Percentiles rank a stretch among this genome's conserved stretches.
These are phyloP conservation scores for Neuroterus valhalla DNA, from an alignment of 1,140 invertebrate species.

Conservation along the genomic window DNA sequence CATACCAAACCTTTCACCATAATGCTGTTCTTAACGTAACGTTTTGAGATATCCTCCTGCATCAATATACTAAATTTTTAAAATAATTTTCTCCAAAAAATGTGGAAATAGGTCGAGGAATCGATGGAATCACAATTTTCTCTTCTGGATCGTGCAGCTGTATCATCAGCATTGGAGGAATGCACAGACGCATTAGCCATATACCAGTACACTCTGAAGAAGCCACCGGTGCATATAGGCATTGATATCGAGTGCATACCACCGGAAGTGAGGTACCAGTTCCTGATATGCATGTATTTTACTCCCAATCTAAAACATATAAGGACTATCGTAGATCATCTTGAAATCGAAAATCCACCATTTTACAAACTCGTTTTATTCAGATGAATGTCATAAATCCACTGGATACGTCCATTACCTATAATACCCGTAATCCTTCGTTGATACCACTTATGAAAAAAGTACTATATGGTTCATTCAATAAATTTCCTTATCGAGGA, in stretches of 20 bases:
- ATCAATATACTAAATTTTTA: too few relatives aligned
- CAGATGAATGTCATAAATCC: too few relatives aligned
- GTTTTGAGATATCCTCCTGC: too few relatives aligned
- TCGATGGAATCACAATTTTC: slow-evolving; percentile 50
- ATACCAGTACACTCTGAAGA: slow-evolving; percentile 64
- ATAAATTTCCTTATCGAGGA: too few relatives aligned
- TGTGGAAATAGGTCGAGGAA: slow-evolving; percentile 28
- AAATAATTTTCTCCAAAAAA: not conserved
- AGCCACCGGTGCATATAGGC: slow-evolving; percentile 50
- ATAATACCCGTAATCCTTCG: too few relatives aligned
- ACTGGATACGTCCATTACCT: too few relatives aligned
- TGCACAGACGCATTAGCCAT: slow-evolving; percentile 64
- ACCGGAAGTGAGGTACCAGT: slow-evolving; percentile 57
- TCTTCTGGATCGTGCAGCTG: slow-evolving; percentile 45
- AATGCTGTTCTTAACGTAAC: too few relatives aligned
- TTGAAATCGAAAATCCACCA: too few relatives aligned
- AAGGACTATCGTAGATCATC: not conserved
- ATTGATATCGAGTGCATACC: slow-evolving; percentile 55
- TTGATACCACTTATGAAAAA: too few relatives aligned
- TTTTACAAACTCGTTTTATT: too few relatives aligned
- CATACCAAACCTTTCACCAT: too few relatives aligned
- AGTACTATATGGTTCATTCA: too few relatives aligned
- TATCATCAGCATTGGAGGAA: slow-evolving; percentile 62
- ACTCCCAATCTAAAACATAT: slow-evolving; percentile 43
- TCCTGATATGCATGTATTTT: slow-evolving; percentile 51